Evolutionary conservation across 2,113 vertebrate genomes (phyloP).

Genomic region (Aldabrachelys gigantea): DNA sequence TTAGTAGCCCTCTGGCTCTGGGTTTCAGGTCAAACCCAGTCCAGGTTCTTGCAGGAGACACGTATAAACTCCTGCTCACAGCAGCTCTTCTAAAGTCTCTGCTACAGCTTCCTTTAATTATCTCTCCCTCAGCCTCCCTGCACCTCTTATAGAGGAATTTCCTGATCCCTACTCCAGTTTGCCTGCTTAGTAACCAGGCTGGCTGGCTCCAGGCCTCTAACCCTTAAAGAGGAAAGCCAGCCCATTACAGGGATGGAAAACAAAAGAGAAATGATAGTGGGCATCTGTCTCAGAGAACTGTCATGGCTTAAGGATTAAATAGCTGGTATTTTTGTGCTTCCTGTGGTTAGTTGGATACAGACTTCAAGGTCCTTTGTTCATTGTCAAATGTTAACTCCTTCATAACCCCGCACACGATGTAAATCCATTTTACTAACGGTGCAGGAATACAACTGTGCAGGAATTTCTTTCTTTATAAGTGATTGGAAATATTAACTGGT

Average conservation of each 20-base stretch:
- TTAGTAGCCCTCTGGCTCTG: background rate
- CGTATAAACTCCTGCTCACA: background rate
- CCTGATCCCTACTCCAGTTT: background rate
- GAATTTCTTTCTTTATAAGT: background rate
- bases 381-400: background rate
- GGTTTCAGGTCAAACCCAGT: background rate
- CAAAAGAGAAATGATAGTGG: background rate
- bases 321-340: background rate
- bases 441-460: background rate
- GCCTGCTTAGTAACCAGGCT: background rate
- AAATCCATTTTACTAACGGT: background rate
- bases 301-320: background rate
- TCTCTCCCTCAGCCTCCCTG: background rate
- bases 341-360: fast-evolving
- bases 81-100: background rate
- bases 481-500: background rate
- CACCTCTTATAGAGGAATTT: background rate
- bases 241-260: background rate
- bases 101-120: background rate
- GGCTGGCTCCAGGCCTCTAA: background rate
- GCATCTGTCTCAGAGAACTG: background rate
- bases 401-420: background rate
- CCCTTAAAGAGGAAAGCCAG: background rate
- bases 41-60: background rate
- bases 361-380: fast-evolving